phyloP scores from a whole-genome alignment of 30 jellyfish, hydroid and myxozoan genomes.

The Aurelia sp. region DNA sequence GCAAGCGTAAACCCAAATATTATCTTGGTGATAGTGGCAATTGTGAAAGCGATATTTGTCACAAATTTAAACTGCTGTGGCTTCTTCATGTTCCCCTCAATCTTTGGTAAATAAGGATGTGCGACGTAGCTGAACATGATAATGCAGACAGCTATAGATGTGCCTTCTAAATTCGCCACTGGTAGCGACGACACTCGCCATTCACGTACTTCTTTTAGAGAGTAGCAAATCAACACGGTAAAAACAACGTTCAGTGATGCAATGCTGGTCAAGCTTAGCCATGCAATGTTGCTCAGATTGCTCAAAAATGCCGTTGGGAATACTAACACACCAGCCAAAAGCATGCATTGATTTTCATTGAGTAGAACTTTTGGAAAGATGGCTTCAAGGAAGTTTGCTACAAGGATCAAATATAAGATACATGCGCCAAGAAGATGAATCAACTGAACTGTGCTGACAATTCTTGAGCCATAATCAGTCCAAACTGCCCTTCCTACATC shows the following conservation, averaged over 20 bases:
- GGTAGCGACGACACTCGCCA: conserved; percentile 71
- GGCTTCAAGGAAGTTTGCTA: conserved; percentile 71
- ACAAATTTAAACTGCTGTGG: conserved; percentile 71
- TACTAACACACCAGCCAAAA: conserved; percentile 77
- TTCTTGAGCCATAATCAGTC: conserved; percentile 71
- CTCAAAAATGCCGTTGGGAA: conserved; percentile 82
- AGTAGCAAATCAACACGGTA: conserved; percentile 41
- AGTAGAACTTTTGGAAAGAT: conserved; percentile 60
- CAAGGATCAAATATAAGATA: conserved; percentile 72
- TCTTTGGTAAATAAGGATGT: conserved; percentile 86
- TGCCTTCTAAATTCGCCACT: conserved; percentile 64
- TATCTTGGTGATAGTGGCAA: conserved; percentile 81
- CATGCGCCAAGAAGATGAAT: conserved; percentile 87
- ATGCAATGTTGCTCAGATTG: conserved; percentile 79
- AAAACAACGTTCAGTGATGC: conserved; percentile 66
- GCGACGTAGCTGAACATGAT: conserved; percentile 86
- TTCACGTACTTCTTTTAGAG: conserved; percentile 34
- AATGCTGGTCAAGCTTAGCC: conserved; percentile 85
- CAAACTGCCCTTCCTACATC: conserved; percentile 77
- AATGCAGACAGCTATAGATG: conserved; percentile 76
- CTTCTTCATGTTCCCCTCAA: conserved; percentile 78
- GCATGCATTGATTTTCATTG: conserved; percentile 60
- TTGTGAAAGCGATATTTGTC: conserved; percentile 65
- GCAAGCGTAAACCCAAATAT: conserved; percentile 78
- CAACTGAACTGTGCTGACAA: conserved; percentile 77